Evolutionary conservation across 2,113 vertebrate genomes (phyloP), one percentile per base, ranked within the genome.

Genomic region (Bombycilla garrulus): DNA sequence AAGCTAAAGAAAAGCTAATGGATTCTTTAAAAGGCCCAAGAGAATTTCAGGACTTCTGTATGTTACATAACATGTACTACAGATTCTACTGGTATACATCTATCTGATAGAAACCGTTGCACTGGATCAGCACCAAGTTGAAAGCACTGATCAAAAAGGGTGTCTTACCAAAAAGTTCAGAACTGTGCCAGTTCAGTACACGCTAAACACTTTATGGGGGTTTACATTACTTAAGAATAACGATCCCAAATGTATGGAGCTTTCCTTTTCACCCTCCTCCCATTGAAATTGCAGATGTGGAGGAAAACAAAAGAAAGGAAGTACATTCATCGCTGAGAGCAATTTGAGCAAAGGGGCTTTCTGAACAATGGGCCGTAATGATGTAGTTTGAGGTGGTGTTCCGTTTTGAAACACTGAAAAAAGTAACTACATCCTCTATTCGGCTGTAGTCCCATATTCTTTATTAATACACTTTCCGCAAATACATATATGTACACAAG

Each of bases 271-370:
- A 28, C 66, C 42, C 78, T 67, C 77, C 96, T 96, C 86, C 93
- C 92, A 91, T 23, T 90, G 95, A 96, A 98, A 97, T 26, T 97
- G 97, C 77, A 90, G 96, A 97, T 96, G 93, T 85, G 73, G 96
- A 67, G 85, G 92, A 96, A 97, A 97, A 98, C 98, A 98, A 97
- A 98, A 97, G 93, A 96, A 94, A 98, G 97, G 98, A 98, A 98
- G 92, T 90, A 85, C 95, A 96, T 93, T 96, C 96, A 97, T 79
- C 24, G 91, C 92, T 31, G 74, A 70, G 64, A 78, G 58, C 91
- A 87, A 98, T 96, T 97, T 54, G 66, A 96, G 97, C 92, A 70
- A 84, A 90, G 88, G 53, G 76, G 54, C 58, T 93, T 93, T 95
- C 83, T 86, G 64, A 97, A 98, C 97, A 98, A 98, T 97, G 96